Base-by-base conservation (phyloP, 2,888 invertebrate species). In the Archaeoteleia sp. region DNA sequence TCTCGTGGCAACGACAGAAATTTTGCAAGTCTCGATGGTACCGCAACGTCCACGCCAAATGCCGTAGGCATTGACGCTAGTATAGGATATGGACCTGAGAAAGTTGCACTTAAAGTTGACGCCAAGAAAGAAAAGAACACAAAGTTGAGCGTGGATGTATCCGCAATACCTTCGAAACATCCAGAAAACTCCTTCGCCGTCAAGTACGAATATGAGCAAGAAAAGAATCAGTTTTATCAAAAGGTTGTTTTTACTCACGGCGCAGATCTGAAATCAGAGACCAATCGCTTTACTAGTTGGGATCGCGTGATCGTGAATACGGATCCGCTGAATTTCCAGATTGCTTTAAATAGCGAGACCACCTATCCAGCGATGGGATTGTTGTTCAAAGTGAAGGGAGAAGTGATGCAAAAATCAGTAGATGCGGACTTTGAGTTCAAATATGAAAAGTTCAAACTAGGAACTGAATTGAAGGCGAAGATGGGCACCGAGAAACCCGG, bases 241-340 rank as follows among this genome's bases (percentile, higher is more conserved):
- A 88, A 88, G 39, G 72, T 91, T 1, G 86, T 89, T 29, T 74
- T 93, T 6, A 83, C 88, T 13, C 91, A 92, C 76, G 91, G 92
- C 0, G 83, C 86, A 0, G 91, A 92, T 73, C 86, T 90, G 6
- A 87, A 87, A 7, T 88, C 89, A 25, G 85, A 88, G 30, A 85
- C 85, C 14, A 89, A 90, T 70, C 87, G 88, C 9, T 74, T 92
- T 0, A 87, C 87, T 0, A 48, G 91, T 2, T 70, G 67, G 1
- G 77, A 81, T 17, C 49, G 67, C 1, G 39, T 57, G 0, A 39
- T 57, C 1, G 67, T 58, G 12, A 74, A 76, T 9, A 8, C 65
- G 3, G 68, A 82, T 0, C 71, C 81, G 0, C 78, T 86, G 0
- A 86, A 88, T 27, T 88, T 87, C 72, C 86, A 86, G 10, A 46